Evolutionary conservation across 2,888 invertebrate species (phyloP).

Genomic region (Phorcus lineatus): DNA sequence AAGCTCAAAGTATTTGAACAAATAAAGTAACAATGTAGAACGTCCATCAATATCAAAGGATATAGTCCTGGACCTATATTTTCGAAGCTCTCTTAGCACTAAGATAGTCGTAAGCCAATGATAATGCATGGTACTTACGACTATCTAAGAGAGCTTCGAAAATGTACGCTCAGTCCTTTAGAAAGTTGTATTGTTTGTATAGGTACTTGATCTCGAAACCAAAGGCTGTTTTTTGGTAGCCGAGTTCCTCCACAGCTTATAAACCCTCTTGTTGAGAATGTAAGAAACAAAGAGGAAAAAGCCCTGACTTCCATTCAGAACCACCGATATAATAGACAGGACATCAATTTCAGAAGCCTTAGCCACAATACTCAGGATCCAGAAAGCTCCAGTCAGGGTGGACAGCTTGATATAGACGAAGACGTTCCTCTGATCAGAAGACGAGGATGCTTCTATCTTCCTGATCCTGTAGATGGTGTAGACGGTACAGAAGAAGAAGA

Average conservation of each 20-base stretch:
- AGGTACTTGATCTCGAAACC: no score
- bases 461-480: conserved; percentile 37
- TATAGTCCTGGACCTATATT: no score
- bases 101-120: no score
- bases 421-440: conserved; percentile 37
- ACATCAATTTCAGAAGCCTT: conserved; percentile 40
- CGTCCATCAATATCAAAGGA: no score
- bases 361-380: conserved; percentile 53
- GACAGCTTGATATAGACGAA: conserved; percentile 50
- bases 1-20: no score
- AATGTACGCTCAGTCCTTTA: no score
- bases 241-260: conserved; percentile 30
- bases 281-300: conserved; percentile 53
- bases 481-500: conserved; percentile 46
- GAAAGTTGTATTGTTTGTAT: no score
- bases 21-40: no score
- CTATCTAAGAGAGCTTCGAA: no score
- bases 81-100: no score
- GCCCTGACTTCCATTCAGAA: conserved; percentile 52
- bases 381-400: conserved; percentile 51
- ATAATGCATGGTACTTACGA: no score
- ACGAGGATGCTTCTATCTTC: conserved; percentile 26
- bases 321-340: conserved; percentile 39
- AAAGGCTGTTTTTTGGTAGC: no score
- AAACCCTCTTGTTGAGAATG: conserved; percentile 44